Base-by-base conservation (phyloP, 2,888 invertebrate genomes). In the Polyommatus icarus region DNA sequence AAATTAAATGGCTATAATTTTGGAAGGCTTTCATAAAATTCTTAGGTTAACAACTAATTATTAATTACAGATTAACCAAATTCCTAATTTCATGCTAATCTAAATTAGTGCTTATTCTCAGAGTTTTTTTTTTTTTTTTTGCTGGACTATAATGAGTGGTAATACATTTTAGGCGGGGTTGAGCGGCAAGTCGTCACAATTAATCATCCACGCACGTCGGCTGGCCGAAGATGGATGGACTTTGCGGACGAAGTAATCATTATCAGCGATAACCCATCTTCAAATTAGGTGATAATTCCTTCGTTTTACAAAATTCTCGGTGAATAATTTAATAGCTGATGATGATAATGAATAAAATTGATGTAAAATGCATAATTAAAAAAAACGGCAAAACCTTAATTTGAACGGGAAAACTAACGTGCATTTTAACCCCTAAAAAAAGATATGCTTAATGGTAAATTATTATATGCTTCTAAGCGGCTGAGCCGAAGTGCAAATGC, bases 161-260 rank as follows among this genome's bases (percentile, higher is more conserved):
- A 80, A 82, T 79, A 78, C 67, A 81, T 79, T 80, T 81, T 78
- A 80, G 78, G 79, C 80, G 78, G 82, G 82, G 87, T 86, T 86
- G 86, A 86, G 83, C 82, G 88, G 87, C 88, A 84, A 78, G 81
- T 80, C 77, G 79, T 77, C 73, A 57, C 79, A 82, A 88, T 89
- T 85, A 85, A 88, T 89, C 89, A 87, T 85, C 80, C 83, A 85
- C 84, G 86, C 84, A 82, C 84, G 86, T 86, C 86, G 82, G 83
- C 82, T 82, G 61, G 79, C 59, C 79, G 80, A 84, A 84, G 85
- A 84, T 83, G 82, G 83, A 85, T 85, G 81, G 80, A 84, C 81
- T 83, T 79, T 73, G 79, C 80, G 79, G 80, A 78, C 80, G 76
- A 80, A 81, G 80, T 76, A 81, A 84, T 83, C 82, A 84, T 84